These are phyloP conservation scores for Tylochromis polylepis DNA, from an alignment of 2,113 vertebrate species.

Conservation along the genomic window DNA sequence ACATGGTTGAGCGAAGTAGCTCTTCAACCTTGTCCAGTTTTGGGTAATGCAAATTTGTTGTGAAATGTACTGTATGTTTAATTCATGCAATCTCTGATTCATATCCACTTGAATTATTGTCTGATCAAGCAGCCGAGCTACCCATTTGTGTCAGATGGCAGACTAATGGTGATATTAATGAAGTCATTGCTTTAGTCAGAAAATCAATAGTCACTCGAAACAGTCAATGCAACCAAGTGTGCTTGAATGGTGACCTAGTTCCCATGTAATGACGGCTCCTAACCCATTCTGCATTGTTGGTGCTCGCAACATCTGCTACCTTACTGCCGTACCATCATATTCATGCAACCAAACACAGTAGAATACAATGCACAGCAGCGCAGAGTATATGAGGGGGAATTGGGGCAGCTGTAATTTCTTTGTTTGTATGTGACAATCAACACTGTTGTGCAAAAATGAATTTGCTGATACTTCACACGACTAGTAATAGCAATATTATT, in stretches of 20 bases:
- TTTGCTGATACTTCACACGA: conserved; percentile 27
- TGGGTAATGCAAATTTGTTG: conserved; percentile 36
- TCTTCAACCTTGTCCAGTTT: conserved; percentile 15
- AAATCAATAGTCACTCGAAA: conserved; percentile 78
- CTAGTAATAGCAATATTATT: conserved; percentile 43
- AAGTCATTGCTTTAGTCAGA: conserved; percentile 79
- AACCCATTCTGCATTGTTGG: conserved; percentile 60
- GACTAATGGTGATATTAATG: conserved; percentile 78
- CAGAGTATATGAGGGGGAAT: conserved; percentile 21
- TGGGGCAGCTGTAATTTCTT: conserved; percentile 65
- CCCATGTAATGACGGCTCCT: conserved; percentile 63
- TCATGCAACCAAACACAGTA: conserved; percentile 37
- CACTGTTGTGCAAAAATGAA: conserved; percentile 37
- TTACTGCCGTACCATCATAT: conserved; percentile 50
- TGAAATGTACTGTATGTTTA: conserved; percentile 53
- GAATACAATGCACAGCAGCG: conserved; percentile 25
- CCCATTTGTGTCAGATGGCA: conserved; percentile 74
- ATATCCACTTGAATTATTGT: conserved; percentile 59
- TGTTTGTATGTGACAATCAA: conserved; percentile 47
- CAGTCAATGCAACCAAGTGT: conserved; percentile 60
- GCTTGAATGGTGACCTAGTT: conserved; percentile 75
- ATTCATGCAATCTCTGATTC: conserved; percentile 51
- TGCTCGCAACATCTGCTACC: conserved; percentile 63
- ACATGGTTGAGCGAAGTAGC: background rate
- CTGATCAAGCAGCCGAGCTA: conserved; percentile 47